Base-by-base conservation (phyloP, 2,888 invertebrate species). In the Callimorpha dominula region DNA sequence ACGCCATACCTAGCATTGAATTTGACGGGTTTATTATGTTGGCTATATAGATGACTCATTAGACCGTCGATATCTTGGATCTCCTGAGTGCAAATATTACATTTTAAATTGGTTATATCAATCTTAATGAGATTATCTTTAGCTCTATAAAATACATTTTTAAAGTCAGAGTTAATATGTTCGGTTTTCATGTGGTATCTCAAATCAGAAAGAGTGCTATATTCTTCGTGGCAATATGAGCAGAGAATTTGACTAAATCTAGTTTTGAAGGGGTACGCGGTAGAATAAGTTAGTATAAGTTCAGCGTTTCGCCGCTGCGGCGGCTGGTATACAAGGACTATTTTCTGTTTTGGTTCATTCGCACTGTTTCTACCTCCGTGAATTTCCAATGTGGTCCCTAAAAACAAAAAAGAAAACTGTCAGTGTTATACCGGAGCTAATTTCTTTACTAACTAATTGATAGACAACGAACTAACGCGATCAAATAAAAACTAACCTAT, bases 401-500 rank as follows among this genome's bases (percentile, higher is more conserved):
- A 93, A 95, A 95, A 94, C 91, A 94, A 92, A 94, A 93, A 94
- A 94, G 90, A 92, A 91, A 88, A 88, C 89, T 89, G 94, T 94
- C 93, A 94, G 90, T 94, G 87, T 89, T 82, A 88, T 86, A 87
- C 87, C 89, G 86, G 83, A 83, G 82, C 80, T 80, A 65, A 63
- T 75, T 72, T 70, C 70, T 57, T 72, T 65, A 71, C 68, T 76
- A 69, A 71, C 67, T 73, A 74, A 67, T 43, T 68, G 14, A 73
- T 46, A 46, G 43, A 46, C 43, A 46, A 46, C 43, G 43, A 46
- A 46, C 43, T 46, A 46, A 46, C 9, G 9, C 73, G 81, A 81
- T 78, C 78, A 76, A 71, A 68, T 50, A 71, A 73, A 62, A 68
- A 70, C 70, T 57, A 67, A 76, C 73, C 70, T 80, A 54, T 31